Base-by-base conservation (phyloP, 1,140 invertebrate genomes). In the Philopotamus ludificatus region DNA sequence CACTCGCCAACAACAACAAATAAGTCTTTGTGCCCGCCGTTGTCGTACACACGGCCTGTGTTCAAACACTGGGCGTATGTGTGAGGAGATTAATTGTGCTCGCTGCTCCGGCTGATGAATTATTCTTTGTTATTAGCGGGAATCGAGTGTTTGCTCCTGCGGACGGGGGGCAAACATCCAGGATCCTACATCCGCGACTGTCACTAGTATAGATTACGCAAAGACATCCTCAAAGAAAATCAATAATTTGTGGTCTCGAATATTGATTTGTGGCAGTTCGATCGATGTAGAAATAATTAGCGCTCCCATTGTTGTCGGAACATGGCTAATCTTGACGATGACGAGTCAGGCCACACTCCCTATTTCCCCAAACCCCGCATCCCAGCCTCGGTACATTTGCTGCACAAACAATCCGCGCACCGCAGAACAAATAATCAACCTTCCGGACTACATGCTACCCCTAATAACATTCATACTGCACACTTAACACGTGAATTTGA, bases 381-480 rank as follows among this genome's bases (percentile, higher is more conserved):
- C 1, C 26, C 10, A 16, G 10, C 18, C 10, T 47, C n/a, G 44
- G 44, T 47, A 47, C 44, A 47, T 47, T 47, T 53, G 18, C 23
- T 59, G 62, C 41, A 28, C 66, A 65, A 64, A 65, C 62, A 64
- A 68, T 64, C 41, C 62, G 55, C 62, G 55, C 25, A 63, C 66
- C 66, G 55, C 66, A 68, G 62, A 65, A 64, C 66, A 68, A 68
- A 68, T 68, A 68, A 68, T 60, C 53, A 59, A 68, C 44, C 59
- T 55, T 68, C 62, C 66, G 61, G 20, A 34, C 28, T 42, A 55
- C 53, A 67, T 44, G 51, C 61, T 67, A 67, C 66, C 66, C 66
- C n/a, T 67, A 67, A 67, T 67, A 67, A 67, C 66, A 68, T 68
- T 64, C 66, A 68, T 64, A 64, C 66, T 58, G 66, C 62, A 63